Evolutionary conservation across 2,888 invertebrate genomes (phyloP), one percentile per base, ranked within the genome.

Genomic region (Tholera decimalis): DNA sequence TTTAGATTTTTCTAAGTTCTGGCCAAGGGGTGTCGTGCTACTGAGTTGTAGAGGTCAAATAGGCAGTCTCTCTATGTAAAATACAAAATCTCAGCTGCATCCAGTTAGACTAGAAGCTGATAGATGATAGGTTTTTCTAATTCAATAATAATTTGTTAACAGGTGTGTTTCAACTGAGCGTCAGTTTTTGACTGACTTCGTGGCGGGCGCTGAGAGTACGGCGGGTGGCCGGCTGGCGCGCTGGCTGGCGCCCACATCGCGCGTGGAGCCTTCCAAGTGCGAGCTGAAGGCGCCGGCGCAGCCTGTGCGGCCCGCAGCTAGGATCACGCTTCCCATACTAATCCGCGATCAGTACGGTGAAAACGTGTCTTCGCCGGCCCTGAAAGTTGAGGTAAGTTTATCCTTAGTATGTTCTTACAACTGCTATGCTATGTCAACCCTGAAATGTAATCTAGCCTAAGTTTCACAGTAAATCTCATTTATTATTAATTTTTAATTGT

Each of bases 281-380:
- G 98, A 98, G 91, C 96, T 99, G 59, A 95, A 97, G 70, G 97
- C 97, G 83, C 97, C 97, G 35, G 93, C 97, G 58, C 90, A 97
- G 79, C 96, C 97, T 55, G 98, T 98, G 85, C 98, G 98, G 54
- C 91, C 91, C 0, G 80, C 89, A 0, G 58, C 77, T 0, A 98
- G 98, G 64, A 61, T 90, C 58, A 83, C 84, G 2, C 75, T 94
- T 47, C 97, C 98, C 0, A 96, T 98, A 74, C 96, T 99, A 65
- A 97, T 98, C 3, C 96, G 98, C 77, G 99, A 99, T 93, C 99
- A 99, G 93, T 99, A 99, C 90, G 98, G 98, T 0, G 98, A 99
- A 85, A 94, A 97, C 15, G 99, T 99, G 3, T 96, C 97, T 77
- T 98, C 98, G 33, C 97, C 98, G 7, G 97, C 98, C 68, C 96